Base-by-base conservation (phyloP, 2,113 vertebrate species). In the Lophochroa leadbeateri region DNA sequence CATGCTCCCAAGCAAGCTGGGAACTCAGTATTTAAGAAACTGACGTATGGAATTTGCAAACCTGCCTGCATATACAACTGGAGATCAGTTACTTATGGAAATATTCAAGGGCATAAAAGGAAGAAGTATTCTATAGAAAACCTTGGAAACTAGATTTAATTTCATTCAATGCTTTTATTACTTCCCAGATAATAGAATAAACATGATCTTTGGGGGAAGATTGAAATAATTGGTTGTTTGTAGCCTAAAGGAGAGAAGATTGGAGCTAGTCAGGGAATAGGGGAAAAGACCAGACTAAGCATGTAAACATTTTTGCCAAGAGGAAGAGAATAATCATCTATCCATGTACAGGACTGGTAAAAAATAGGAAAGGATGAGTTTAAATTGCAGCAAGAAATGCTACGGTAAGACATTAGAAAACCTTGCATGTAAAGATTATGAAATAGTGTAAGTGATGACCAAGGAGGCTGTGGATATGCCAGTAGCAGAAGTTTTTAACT, bases 61-160 rank as follows among this genome's bases (percentile, higher is more conserved):
- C 12, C 6, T 19, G 9, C 8, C 46, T 81, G 37, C 0, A 0
- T 69, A n/a, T 61, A 24, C 18, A 86, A 70, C 53, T 1, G 1
- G 63, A 67, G 55, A 70, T 67, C 33, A 75, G 18, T 29, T 67
- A 25, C 28, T n/a, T 52, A 65, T 6, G n/a, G 55, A 81, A 96
- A 91, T 67, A 82, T 65, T 70, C 43, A 86, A 71, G 6, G 24
- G 6, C 25, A 58, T 67, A 46, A 70, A 64, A 80, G 31, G 17
- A 69, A 80, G 80, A 24, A n/a, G 2, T 65, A 49, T 63, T 49
- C 43, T n/a, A 63, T 18, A 78, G 28, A 81, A 74, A 92, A 39
- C 5, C 25, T 74, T 63, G 58, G 37, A 88, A 92, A 78, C 5
- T 13, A 67, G 21, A 63, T 78, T 86, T 81, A n/a, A 58, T 92